Percentiles rank a stretch among this genome's conserved stretches.
phyloP scores from a whole-genome alignment of 2,888 invertebrate genomes.

The Drosophila mulleri region DNA sequence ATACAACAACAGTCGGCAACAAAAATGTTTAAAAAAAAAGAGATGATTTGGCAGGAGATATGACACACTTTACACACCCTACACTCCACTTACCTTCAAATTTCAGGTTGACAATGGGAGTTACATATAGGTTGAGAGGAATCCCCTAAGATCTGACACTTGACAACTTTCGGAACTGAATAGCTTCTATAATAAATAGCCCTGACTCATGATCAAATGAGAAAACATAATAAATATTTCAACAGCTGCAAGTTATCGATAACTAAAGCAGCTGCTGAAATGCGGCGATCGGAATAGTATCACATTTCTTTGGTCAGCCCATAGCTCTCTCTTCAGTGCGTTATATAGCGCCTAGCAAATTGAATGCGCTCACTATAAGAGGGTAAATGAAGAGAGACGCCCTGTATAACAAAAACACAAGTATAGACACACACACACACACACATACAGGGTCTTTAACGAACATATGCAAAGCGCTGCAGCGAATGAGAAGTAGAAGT shows the following conservation, averaged over 20 bases:
- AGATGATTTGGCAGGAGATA: slow-evolving; percentile 2
- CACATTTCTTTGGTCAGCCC: neutral
- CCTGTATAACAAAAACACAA: slow-evolving; percentile 14
- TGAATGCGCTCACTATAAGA: neutral
- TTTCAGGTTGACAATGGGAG: neutral
- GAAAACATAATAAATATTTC: neutral
- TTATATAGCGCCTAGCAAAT: neutral
- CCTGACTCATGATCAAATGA: no score
- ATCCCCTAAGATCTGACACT: no score
- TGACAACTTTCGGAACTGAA: no score
- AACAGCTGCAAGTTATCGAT: neutral
- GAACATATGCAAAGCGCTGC: slow-evolving; percentile 25
- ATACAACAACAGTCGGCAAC: slow-evolving; percentile 52
- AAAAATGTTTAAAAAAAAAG: slow-evolving; percentile 25
- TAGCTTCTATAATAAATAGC: no score
- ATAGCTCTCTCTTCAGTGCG: neutral
- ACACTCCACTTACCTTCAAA: no score
- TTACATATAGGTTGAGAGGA: neutral
- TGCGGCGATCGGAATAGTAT: neutral
- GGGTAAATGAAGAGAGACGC: slow-evolving; percentile 3
- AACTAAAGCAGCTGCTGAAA: neutral
- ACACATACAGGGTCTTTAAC: neutral
- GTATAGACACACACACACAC: slow-evolving; percentile 1
- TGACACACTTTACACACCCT: slow-evolving; percentile 15
- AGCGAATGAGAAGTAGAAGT: slow-evolving; percentile 27